A percentile compares a stretch with the other conserved stretches of the same genome.
Conservation (phyloP, 2,797 vertebrate genomes). For the Thamnophis elegans region DNA sequence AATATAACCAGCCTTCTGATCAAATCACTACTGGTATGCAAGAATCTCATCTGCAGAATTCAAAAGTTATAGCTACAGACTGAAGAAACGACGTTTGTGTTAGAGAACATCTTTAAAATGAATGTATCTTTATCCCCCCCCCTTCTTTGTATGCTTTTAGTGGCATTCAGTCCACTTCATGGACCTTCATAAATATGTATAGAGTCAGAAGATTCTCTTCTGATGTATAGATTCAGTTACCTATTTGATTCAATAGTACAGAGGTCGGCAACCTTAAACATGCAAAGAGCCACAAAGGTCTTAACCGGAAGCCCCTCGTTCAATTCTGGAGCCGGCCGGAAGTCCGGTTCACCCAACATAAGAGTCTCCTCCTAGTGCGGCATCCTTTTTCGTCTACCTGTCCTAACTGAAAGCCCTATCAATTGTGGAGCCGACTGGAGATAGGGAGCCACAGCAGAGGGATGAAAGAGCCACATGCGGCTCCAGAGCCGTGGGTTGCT, state of each 20-base stretch:
- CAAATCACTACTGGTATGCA: not conserved
- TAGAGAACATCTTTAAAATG: not conserved
- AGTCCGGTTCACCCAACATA: too few relatives aligned
- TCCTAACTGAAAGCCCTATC: too few relatives aligned
- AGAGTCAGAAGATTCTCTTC: not conserved
- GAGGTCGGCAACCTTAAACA: too few relatives aligned
- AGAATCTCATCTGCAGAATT: not conserved
- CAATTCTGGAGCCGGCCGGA: too few relatives aligned
- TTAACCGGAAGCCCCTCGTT: too few relatives aligned
- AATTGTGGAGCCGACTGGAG: too few relatives aligned
- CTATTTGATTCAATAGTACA: not conserved
- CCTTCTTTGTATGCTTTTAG: not conserved
- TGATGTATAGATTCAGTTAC: not conserved
- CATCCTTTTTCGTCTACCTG: too few relatives aligned
- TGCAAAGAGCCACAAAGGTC: too few relatives aligned
- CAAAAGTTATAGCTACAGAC: not conserved
- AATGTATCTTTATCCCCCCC: not conserved
- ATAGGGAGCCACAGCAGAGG: too few relatives aligned
- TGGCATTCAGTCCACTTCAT: not conserved
- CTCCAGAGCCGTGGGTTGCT: too few relatives aligned
- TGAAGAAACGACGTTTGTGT: not conserved
- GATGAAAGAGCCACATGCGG: too few relatives aligned
- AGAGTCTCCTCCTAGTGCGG: too few relatives aligned
- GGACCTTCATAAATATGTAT: not conserved
- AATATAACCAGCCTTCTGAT: not conserved